Percentiles rank a stretch among this genome's conserved stretches.
These are phyloP conservation scores for Tupaia chinensis DNA, from an alignment of 2,113 vertebrate genomes.

Conservation along the genomic window DNA sequence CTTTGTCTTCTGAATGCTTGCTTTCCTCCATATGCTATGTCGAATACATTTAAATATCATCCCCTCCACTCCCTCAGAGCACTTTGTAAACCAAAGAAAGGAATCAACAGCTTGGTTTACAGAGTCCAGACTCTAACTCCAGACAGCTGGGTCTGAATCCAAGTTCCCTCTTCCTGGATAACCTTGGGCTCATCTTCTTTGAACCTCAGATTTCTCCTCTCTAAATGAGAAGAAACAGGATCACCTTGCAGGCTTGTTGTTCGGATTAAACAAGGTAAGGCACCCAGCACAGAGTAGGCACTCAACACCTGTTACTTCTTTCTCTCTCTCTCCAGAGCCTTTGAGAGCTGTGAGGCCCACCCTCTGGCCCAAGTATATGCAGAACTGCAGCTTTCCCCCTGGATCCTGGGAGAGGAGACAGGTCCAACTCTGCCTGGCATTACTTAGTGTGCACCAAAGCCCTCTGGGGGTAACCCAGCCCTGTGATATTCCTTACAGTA, in stretches of 20 bases:
- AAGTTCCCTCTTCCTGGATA: neutral
- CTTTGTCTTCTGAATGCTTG: neutral
- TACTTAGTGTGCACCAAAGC: neutral
- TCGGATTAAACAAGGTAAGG: neutral
- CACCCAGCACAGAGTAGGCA: accelerated
- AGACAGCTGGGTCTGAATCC: neutral
- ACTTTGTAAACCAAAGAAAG: neutral
- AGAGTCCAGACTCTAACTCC: neutral
- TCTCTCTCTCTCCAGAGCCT: neutral
- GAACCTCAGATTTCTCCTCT: neutral
- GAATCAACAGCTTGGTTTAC: neutral
- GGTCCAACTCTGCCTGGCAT: neutral
- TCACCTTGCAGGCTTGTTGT: neutral
- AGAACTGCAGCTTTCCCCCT: neutral
- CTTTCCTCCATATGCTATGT: neutral
- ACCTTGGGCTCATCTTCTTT: neutral
- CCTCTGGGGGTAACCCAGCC: neutral
- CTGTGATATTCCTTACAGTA: neutral
- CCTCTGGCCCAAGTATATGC: too few species aligned
- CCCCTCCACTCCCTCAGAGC: neutral
- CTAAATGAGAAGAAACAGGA: neutral
- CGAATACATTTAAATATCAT: neutral
- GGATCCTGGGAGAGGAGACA: neutral
- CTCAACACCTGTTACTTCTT: neutral
- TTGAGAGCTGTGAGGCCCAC: neutral